These are phyloP conservation scores for Semotilus atromaculatus DNA, from an alignment of 2,797 vertebrate species.

Conservation along the genomic window DNA sequence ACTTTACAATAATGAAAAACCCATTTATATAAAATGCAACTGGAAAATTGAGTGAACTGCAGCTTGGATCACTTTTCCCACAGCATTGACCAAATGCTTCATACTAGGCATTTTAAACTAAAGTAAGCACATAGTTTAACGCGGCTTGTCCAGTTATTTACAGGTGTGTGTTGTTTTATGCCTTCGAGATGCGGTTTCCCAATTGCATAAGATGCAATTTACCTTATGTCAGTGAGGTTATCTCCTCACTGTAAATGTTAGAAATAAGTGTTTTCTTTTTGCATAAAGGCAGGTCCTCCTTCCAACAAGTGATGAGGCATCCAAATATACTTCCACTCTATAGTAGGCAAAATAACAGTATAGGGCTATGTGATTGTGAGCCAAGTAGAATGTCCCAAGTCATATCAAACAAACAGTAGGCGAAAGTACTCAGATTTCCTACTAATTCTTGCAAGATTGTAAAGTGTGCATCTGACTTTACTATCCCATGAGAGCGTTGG, in stretches of 20 bases:
- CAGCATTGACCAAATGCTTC: too few relatives aligned
- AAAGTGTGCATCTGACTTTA: not conserved
- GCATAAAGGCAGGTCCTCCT: not conserved
- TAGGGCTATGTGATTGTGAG: not conserved
- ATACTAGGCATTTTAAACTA: too few relatives aligned
- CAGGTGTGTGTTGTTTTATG: not conserved
- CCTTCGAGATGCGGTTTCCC: not conserved
- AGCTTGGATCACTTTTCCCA: too few relatives aligned
- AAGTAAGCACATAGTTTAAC: too few relatives aligned
- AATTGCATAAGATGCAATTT: not conserved
- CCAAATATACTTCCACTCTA: not conserved
- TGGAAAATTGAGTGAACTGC: too few relatives aligned
- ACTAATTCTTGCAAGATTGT: not conserved
- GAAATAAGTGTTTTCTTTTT: not conserved
- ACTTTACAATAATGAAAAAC: not conserved
- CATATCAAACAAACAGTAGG: not conserved
- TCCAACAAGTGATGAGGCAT: not conserved
- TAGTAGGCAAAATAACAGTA: not conserved
- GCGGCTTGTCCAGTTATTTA: too few relatives aligned
- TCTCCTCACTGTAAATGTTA: not conserved
- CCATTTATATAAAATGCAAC: not conserved
- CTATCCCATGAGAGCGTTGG: not conserved
- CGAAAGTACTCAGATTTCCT: not conserved
- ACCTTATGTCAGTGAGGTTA: too few relatives aligned
- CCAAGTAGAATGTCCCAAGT: not conserved